A percentile compares a stretch with the other conserved stretches of the same genome.
These are phyloP conservation scores for Puntigrus tetrazona DNA, from an alignment of 2,113 vertebrate species.

Conservation along the genomic window DNA sequence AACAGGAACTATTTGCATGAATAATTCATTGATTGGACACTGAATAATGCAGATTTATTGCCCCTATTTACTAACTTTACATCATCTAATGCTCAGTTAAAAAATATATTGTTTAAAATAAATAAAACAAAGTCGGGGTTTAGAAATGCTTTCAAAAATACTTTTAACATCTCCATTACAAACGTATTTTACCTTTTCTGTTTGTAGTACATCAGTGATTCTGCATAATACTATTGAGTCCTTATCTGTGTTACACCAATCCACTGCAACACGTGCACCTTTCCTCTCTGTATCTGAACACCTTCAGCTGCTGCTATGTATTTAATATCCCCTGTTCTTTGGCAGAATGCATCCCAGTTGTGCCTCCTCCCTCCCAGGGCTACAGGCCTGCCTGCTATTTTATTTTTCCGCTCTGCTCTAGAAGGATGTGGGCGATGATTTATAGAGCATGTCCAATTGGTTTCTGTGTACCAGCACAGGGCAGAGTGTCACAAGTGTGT, in stretches of 20 bases:
- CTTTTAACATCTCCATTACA: background rate
- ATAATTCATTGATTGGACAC: background rate
- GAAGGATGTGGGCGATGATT: constrained; percentile 77
- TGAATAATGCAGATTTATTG: too few relatives aligned
- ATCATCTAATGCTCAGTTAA: too few relatives aligned
- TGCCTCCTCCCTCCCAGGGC: constrained; percentile 31
- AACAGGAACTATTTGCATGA: background rate
- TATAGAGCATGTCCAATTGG: constrained; percentile 74
- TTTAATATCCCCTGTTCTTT: constrained; percentile 67
- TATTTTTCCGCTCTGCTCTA: constrained; percentile 67
- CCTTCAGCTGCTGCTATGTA: constrained; percentile 74
- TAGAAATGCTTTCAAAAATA: too few relatives aligned
- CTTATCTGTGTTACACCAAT: background rate
- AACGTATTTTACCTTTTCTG: background rate
- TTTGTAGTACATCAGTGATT: background rate
- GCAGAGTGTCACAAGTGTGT: constrained; percentile 70
- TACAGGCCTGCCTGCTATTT: constrained; percentile 50
- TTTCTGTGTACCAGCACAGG: constrained; percentile 70
- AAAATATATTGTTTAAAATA: too few relatives aligned
- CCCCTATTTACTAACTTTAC: too few relatives aligned
- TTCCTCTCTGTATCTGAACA: constrained; percentile 61
- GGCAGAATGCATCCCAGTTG: constrained; percentile 70
- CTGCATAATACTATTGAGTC: background rate
- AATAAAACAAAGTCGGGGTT: too few relatives aligned
- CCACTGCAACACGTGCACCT: constrained; percentile 1